Conservation (phyloP, 1,140 invertebrate species). For the Berghia stephanieae region DNA sequence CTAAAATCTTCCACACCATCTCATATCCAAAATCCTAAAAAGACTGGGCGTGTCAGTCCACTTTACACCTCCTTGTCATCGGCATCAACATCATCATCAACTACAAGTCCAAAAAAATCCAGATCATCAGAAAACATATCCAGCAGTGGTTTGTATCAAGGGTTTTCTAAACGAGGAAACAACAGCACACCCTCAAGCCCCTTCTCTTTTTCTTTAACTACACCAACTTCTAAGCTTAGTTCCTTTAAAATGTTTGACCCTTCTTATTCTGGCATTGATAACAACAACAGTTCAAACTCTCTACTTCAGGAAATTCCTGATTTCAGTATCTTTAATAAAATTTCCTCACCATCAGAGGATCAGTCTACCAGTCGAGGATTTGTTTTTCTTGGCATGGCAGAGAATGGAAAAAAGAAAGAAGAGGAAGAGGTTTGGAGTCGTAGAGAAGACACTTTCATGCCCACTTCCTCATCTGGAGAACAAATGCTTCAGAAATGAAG, state of each 20-base stretch:
- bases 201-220: constrained; percentile 59
- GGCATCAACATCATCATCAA: constrained; percentile 28
- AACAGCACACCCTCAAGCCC: constrained; percentile 49
- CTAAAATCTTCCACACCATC: not conserved
- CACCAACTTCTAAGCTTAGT: constrained; percentile 53
- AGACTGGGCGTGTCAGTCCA: constrained; percentile 31
- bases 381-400: not conserved
- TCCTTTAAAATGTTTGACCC: constrained; percentile 57
- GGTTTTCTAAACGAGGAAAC: constrained; percentile 28
- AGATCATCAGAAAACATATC: constrained; percentile 53
- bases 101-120: constrained; percentile 41
- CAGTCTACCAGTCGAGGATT: not conserved
- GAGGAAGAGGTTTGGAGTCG: constrained; percentile 17
- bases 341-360: constrained; percentile 27
- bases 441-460: constrained; percentile 5
- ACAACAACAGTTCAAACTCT: no score
- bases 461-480: no score
- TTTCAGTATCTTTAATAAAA: constrained; percentile 33
- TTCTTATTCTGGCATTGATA: not conserved
- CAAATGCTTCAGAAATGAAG: no score
- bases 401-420: not conserved
- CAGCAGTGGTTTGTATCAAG: constrained; percentile 25
- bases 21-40: constrained; percentile 32
- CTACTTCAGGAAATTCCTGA: constrained; percentile 24
- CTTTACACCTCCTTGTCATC: constrained; percentile 23